Conservation (phyloP, 2,888 invertebrate genomes). For the Coecobrya sp. region DNA sequence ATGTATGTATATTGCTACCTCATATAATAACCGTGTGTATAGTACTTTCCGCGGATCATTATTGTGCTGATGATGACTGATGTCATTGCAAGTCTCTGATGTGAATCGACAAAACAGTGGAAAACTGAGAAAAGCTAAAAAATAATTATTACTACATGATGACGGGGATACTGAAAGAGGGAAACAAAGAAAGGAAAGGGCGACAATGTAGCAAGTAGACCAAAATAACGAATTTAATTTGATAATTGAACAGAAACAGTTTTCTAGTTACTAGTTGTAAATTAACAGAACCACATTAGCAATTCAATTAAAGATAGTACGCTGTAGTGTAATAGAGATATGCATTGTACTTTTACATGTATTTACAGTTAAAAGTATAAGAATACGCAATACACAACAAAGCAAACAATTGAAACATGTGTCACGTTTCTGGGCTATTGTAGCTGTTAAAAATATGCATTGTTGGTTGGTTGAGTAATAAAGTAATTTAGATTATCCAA, state of each 20-base stretch:
- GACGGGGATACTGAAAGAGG: not conserved
- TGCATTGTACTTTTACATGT: not conserved
- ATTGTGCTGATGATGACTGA: constrained; percentile 16
- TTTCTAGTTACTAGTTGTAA: constrained; percentile 44
- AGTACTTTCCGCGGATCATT: not conserved
- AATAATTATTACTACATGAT: not conserved
- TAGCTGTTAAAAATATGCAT: constrained; percentile 4
- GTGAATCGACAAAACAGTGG: constrained; percentile 31
- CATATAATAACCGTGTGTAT: not conserved
- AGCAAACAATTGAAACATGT: constrained; percentile 40
- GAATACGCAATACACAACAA: not conserved
- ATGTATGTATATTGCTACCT: not conserved
- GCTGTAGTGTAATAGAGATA: not conserved
- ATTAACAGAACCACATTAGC: constrained; percentile 61
- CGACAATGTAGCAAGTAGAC: not conserved
- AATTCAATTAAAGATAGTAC: constrained; percentile 31
- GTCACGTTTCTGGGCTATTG: constrained; percentile 20
- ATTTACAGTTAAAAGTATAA: not conserved
- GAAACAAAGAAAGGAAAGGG: not conserved
- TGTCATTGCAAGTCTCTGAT: constrained; percentile 59
- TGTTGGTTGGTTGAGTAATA: constrained; percentile 1
- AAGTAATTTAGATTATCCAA: constrained; percentile 35
- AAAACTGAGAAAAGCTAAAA: not conserved
- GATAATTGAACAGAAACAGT: constrained; percentile 13
- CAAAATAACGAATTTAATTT: constrained; percentile 15